Evolutionary conservation across 2,888 invertebrate genomes (phyloP), one percentile per base, ranked within the genome.

Genomic region (Neoitamus cyanurus): DNA sequence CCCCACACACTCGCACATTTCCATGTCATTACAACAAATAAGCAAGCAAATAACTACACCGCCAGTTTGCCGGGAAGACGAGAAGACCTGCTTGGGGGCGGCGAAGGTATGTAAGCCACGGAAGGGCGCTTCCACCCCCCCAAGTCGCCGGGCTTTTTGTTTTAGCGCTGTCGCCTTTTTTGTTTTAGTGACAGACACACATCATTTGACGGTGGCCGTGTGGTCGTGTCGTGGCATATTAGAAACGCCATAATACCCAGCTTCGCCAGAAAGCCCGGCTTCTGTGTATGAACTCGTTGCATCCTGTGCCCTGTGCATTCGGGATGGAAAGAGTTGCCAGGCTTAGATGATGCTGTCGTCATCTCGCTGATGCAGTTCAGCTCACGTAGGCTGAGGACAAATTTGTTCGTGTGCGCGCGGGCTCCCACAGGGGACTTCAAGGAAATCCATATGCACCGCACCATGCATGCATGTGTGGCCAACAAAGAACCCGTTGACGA

Each of bases 41-140:
- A 86, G 80, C 84, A 84, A 73, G 80, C 84, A 83, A 84, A 86
- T 86, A 86, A 86, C 86, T 83, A 84, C 85, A 85, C 84, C 84
- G 72, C 77, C 30, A 85, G 69, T 83, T 84, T 82, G 84, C 83
- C 83, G 69, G 73, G 83, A 84, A 83, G 78, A 78, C 48, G 78
- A 15, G 37, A 37, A 48, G 48, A 58, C 28, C 20, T 20, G 28
- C 28, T n/a, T n/a, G 37, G 25, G 30, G 20, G 78, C 34, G 48
- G 42, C 31, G 15, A 34, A 58, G 73, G 83, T 83, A 83, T 72
- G 46, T 83, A 78, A 82, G 69, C 82, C 82, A 69, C 82, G 69
- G 69, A 42, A 42, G 37, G 72, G 72, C 30, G 70, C 37, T 42
- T 83, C 69, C 83, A 68, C 34, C 84, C 77, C 84, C 69, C 15